A percentile compares a stretch with the other conserved stretches of the same genome.
Evolutionary conservation across 2,888 invertebrate genomes (phyloP).

Genomic region (Noctua comes): DNA sequence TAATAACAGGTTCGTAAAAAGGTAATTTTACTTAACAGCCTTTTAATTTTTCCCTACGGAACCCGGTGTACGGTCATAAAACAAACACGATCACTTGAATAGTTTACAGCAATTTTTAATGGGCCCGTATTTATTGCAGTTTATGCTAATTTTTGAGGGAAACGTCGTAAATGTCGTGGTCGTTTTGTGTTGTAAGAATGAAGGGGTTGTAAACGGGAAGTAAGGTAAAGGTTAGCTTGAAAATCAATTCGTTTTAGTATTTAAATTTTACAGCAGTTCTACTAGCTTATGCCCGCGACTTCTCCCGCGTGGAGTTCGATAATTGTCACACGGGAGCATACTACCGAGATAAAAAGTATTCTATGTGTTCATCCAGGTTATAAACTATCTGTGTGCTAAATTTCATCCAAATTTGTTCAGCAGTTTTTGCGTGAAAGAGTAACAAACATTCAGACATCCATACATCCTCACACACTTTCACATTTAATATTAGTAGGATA

Average conservation of each 20-base stretch:
- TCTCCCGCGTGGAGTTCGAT: no score
- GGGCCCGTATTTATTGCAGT: constrained; percentile 58
- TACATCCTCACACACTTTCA: no score
- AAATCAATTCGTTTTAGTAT: not conserved
- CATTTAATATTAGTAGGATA: no score
- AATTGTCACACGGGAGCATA: no score
- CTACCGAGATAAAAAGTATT: no score
- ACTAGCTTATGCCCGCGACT: no score
- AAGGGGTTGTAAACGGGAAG: not conserved
- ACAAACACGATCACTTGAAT: constrained; percentile 63
- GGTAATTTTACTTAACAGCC: constrained; percentile 68
- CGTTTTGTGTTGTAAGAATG: constrained; percentile 20
- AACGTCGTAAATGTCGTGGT: constrained; percentile 35
- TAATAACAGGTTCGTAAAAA: constrained; percentile 66
- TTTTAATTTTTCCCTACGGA: constrained; percentile 67
- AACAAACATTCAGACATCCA: no score
- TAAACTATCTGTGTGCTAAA: no score
- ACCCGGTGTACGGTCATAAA: constrained; percentile 63
- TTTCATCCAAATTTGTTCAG: no score
- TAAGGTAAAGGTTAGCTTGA: constrained; percentile 6
- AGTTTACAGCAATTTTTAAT: constrained; percentile 61
- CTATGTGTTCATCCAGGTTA: no score
- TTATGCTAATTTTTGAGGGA: constrained; percentile 55
- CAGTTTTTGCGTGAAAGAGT: no score
- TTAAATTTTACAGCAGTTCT: not conserved